Evolutionary conservation across 2,113 vertebrate species (phyloP).

Genomic region (Vidua macroura): DNA sequence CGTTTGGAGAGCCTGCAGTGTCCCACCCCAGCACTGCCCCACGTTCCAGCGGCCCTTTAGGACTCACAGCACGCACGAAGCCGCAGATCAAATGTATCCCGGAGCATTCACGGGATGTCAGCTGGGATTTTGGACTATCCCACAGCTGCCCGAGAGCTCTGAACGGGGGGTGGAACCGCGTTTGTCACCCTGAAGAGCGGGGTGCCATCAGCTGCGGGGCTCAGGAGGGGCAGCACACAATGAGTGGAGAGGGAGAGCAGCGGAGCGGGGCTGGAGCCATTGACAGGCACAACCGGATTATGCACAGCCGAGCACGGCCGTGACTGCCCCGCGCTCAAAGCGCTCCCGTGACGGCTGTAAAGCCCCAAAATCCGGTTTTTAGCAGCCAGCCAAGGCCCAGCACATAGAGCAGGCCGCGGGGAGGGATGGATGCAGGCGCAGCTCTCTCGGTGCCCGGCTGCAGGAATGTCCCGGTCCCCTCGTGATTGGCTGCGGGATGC

Average conservation of each 20-base stretch:
- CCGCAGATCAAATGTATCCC: background rate
- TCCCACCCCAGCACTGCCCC: background rate
- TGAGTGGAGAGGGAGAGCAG: background rate
- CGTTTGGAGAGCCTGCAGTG: background rate
- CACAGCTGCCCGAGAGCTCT: background rate
- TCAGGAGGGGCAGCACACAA: background rate
- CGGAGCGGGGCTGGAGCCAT: background rate
- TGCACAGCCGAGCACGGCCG: background rate
- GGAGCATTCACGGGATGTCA: background rate
- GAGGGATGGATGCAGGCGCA: background rate
- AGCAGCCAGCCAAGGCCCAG: background rate
- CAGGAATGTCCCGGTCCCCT: constrained; percentile 59
- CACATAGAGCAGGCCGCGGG: background rate
- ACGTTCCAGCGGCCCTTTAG: background rate
- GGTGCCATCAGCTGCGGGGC: background rate
- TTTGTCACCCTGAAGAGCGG: background rate
- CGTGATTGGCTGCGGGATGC: constrained; percentile 60
- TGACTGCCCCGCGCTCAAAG: background rate
- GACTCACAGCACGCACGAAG: background rate
- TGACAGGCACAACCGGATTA: constrained; percentile 19
- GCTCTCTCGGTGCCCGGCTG: constrained; percentile 19
- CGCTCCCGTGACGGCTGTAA: background rate
- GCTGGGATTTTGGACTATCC: background rate
- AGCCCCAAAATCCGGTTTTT: background rate
- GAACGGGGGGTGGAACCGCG: background rate